Conservation (phyloP, 2,888 invertebrate genomes). For the Agriopis aurantiaria region DNA sequence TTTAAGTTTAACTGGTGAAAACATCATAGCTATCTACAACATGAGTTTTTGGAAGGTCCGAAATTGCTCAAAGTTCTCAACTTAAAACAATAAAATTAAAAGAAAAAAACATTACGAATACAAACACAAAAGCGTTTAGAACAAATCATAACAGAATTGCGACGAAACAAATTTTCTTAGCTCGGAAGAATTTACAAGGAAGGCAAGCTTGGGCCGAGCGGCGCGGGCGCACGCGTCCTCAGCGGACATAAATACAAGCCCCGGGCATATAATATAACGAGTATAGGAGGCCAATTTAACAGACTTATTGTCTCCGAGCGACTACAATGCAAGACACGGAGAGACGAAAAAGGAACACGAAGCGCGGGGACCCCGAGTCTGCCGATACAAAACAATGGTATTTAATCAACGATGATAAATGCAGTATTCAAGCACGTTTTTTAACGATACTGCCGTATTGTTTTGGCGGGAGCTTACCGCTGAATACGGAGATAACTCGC, state of each 20-base stretch:
- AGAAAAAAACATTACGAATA: conserved; percentile 5
- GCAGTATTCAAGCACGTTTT: conserved; percentile 85
- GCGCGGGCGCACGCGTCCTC: conserved; percentile 62
- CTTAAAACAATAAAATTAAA: conserved; percentile 4
- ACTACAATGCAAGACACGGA: conserved; percentile 81
- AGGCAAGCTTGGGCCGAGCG: conserved; percentile 48
- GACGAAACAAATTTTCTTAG: conserved; percentile 63
- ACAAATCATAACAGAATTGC: conserved; percentile 55
- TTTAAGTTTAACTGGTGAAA: conserved; percentile 22
- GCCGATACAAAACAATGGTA: conserved; percentile 86
- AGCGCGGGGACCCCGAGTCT: conserved; percentile 74
- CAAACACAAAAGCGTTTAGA: conserved; percentile 47
- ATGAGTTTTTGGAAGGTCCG: conserved; percentile 22
- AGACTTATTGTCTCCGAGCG: conserved; percentile 85
- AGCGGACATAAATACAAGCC: conserved; percentile 71
- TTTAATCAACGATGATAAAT: conserved; percentile 87
- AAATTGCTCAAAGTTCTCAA: conserved; percentile 17
- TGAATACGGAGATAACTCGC: conserved; percentile 84
- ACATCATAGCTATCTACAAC: conserved; percentile 21
- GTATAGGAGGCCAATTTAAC: conserved; percentile 84
- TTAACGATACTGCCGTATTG: conserved; percentile 85
- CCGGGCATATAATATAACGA: conserved; percentile 73
- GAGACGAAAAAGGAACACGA: conserved; percentile 79
- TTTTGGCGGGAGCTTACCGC: conserved; percentile 85
- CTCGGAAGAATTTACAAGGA: conserved; percentile 66